A percentile compares a stretch with the other conserved stretches of the same genome.
These are phyloP conservation scores for Taenaris catops DNA, from an alignment of 2,888 invertebrate genomes.

Conservation along the genomic window DNA sequence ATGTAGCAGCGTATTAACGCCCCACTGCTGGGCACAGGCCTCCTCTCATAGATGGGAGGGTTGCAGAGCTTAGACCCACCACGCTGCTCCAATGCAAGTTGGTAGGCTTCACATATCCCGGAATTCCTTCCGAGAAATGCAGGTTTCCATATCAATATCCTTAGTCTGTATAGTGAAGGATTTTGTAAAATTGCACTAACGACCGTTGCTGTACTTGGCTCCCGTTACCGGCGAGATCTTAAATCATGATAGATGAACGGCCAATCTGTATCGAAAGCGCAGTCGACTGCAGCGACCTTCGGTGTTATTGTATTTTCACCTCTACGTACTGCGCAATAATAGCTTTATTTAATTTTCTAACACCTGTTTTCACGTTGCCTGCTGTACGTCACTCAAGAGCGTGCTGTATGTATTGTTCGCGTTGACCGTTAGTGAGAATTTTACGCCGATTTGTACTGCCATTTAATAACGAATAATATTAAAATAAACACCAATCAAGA, in stretches of 20 bases:
- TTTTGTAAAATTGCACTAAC: conserved; percentile 17
- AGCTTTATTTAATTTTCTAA: conserved; percentile 5
- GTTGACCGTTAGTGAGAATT: conserved; percentile 2
- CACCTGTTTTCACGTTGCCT: conserved; percentile 7
- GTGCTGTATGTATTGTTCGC: conserved; percentile 17
- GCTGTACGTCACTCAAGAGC: conserved; percentile 24
- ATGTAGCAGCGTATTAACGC: too few relatives aligned
- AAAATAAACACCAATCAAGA: too few relatives aligned
- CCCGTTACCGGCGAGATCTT: conserved; percentile 43
- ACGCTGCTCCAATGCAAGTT: too few relatives aligned
- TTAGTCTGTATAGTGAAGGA: conserved; percentile 15
- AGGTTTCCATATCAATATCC: too few relatives aligned
- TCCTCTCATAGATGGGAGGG: too few relatives aligned
- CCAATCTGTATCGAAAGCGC: conserved; percentile 30
- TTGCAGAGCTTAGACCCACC: too few relatives aligned
- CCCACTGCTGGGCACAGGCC: too few relatives aligned
- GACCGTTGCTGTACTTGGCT: conserved; percentile 25
- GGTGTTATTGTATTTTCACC: conserved; percentile 12
- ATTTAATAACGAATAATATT: too few relatives aligned
- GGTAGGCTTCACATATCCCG: too few relatives aligned
- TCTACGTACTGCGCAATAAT: conserved; percentile 8
- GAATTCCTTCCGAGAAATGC: too few relatives aligned
- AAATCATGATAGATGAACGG: conserved; percentile 49
- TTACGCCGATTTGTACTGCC: background rate
- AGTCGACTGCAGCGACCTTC: conserved; percentile 13